A percentile compares a stretch with the other conserved stretches of the same genome.
Evolutionary conservation across 1,140 invertebrate genomes (phyloP).

Genomic region (Papilio xuthus): DNA sequence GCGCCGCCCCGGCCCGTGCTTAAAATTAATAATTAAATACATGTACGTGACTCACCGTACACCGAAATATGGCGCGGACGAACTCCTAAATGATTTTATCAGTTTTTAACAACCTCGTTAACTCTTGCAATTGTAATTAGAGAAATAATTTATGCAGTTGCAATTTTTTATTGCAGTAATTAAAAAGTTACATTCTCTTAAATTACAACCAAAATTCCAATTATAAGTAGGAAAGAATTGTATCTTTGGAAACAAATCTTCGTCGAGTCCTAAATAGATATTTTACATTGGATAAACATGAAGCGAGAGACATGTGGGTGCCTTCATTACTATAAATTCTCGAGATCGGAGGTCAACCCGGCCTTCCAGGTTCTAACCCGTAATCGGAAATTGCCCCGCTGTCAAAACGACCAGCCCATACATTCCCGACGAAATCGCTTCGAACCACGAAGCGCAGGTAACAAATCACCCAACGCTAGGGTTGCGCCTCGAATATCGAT

Average conservation of each 20-base stretch:
- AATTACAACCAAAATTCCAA: too few relatives aligned
- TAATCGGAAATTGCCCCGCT: slow-evolving; percentile 40
- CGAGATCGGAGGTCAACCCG: slow-evolving; percentile 12
- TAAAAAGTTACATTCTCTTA: not conserved
- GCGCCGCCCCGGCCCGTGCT: slow-evolving; percentile 41
- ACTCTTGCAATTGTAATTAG: slow-evolving; percentile 14
- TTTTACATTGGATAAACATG: slow-evolving; percentile 17
- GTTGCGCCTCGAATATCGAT: slow-evolving; percentile 22
- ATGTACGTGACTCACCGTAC: slow-evolving; percentile 47
- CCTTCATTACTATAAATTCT: slow-evolving; percentile 25
- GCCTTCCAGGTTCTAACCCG: slow-evolving; percentile 25
- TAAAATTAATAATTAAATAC: slow-evolving; percentile 63
- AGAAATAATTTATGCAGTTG: not conserved
- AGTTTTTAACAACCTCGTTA: slow-evolving; percentile 17
- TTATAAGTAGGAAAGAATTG: not conserved
- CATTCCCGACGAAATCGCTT: slow-evolving; percentile 41
- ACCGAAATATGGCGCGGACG: slow-evolving; percentile 36
- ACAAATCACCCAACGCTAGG: slow-evolving; percentile 38
- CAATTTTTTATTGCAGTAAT: not conserved
- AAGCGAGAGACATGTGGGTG: slow-evolving; percentile 1
- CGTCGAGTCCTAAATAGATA: slow-evolving; percentile 30
- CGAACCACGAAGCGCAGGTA: slow-evolving; percentile 39
- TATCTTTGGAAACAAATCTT: slow-evolving; percentile 26
- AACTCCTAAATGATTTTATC: slow-evolving; percentile 29
- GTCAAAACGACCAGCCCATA: slow-evolving; percentile 42